A percentile compares a stretch with the other conserved stretches of the same genome.
These are phyloP conservation scores for Palythoa grandiflora DNA, from an alignment of 92 coral and sea anemone genomes.

Conservation along the genomic window DNA sequence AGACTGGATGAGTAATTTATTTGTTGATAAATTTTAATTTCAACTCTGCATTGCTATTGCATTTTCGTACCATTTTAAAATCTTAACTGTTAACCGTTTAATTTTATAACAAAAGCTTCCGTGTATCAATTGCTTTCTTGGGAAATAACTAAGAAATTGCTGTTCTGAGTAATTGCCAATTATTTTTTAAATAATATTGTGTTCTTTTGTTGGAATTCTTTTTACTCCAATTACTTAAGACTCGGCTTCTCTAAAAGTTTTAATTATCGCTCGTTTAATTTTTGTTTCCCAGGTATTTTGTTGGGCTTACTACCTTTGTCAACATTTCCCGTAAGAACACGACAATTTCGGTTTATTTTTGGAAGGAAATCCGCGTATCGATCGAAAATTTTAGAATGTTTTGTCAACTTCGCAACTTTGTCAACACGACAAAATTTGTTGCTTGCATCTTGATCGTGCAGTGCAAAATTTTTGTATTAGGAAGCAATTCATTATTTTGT, in stretches of 20 bases:
- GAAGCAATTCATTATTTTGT: too few relatives aligned
- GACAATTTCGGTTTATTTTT: too few relatives aligned
- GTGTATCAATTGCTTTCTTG: background rate
- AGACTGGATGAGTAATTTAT: background rate
- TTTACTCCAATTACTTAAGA: background rate
- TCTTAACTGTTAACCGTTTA: background rate
- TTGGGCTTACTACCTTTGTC: too few relatives aligned
- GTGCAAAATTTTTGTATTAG: too few relatives aligned
- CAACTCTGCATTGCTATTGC: background rate
- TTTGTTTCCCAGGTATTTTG: too few relatives aligned
- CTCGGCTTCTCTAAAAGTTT: background rate
- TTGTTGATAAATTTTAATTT: conserved; percentile 14
- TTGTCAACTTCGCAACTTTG: too few relatives aligned
- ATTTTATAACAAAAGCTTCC: background rate
- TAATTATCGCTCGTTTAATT: too few relatives aligned
- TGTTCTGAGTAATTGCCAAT: background rate
- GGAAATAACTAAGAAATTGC: background rate
- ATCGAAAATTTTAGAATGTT: too few relatives aligned
- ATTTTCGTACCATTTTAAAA: background rate
- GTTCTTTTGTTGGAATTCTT: background rate
- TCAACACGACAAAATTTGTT: too few relatives aligned
- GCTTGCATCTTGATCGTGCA: too few relatives aligned
- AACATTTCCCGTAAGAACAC: too few relatives aligned
- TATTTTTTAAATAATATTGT: background rate
- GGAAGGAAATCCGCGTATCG: too few relatives aligned